Conservation (phyloP, 2,888 invertebrate species). For the Nomada fucata region DNA sequence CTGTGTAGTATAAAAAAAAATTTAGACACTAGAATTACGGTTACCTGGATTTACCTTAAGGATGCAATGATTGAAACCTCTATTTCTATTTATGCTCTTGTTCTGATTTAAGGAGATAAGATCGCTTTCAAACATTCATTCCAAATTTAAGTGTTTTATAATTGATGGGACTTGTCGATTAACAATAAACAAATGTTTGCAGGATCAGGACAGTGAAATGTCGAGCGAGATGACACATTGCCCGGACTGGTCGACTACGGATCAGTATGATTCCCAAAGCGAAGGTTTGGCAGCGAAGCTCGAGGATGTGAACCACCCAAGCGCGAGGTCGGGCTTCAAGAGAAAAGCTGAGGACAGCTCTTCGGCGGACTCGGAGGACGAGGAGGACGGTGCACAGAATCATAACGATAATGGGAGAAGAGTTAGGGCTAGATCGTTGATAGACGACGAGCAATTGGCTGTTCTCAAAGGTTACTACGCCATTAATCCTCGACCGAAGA, state of each 20-base stretch:
- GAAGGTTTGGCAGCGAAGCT: slow-evolving; percentile 92
- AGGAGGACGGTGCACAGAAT: slow-evolving; percentile 83
- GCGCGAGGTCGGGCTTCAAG: slow-evolving; percentile 66
- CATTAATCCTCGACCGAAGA: slow-evolving; percentile 95
- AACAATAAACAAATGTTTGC: slow-evolving; percentile 49
- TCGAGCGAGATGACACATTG: slow-evolving; percentile 81
- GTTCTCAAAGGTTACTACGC: slow-evolving; percentile 95
- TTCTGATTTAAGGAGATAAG: too few relatives aligned
- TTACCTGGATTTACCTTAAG: too few relatives aligned
- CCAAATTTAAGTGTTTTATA: neutral
- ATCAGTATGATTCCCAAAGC: slow-evolving; percentile 85
- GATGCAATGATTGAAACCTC: too few relatives aligned
- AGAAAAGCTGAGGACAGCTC: slow-evolving; percentile 69
- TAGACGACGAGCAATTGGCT: slow-evolving; percentile 96
- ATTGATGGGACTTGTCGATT: neutral
- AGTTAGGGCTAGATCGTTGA: slow-evolving; percentile 95
- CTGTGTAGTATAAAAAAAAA: too few relatives aligned
- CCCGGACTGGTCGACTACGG: slow-evolving; percentile 78
- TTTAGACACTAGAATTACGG: too few relatives aligned
- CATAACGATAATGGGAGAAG: slow-evolving; percentile 86
- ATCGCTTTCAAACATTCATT: too few relatives aligned
- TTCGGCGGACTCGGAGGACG: slow-evolving; percentile 78
- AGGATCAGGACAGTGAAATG: slow-evolving; percentile 89
- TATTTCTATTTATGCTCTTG: too few relatives aligned
- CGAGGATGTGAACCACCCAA: slow-evolving; percentile 86